Evolutionary conservation across 1,140 invertebrate genomes (phyloP), one percentile per base, ranked within the genome.

Genomic region (Neodiprion lecontei): DNA sequence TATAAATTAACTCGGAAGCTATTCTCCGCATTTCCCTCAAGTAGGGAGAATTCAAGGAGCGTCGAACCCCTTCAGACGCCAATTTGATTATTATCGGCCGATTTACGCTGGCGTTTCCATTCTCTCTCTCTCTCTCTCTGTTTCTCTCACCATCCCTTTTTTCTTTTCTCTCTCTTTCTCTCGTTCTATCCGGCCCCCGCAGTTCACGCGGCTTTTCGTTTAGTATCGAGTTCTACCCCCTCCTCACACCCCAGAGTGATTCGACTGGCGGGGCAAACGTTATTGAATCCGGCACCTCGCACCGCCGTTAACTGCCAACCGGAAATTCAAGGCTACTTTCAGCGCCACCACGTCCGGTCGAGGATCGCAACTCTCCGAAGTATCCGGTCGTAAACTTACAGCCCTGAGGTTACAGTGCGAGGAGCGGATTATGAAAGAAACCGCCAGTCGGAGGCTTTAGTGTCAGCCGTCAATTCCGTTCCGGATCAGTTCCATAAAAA

Each of bases 81-180:
- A 61, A 61, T 61, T 61, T 61, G 53, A 61, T 61, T 61, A 61
- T 61, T 61, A 61, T 61, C 53, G 53, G 53, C 11, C 53, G 53
- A 61, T 61, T 61, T 61, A 9, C 53, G 53, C 53, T 9, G n/a
- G 53, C 28, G 28, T 40, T 40, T 40, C 28, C 28, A 40, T 40
- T 40, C 28, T 40, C 28, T 40, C 28, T 40, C 28, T 40, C 28
- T 40, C 28, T 40, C 28, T 40, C 28, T 40, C 28, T 40, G 5
- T 61, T 9, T 9, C 53, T 61, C 53, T 40, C 5, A 40, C 28
- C 28, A 40, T 40, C 28, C 28, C 5, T 5, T 40, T 40, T 40
- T 40, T 21, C 17, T 40, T 40, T 40, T 40, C 28, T 40, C 2
- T 40, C 4, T 61, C 53, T 1, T 17, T 61, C 53, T 61, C 4